Evolutionary conservation across 2,888 invertebrate species (phyloP), one percentile per base, ranked within the genome.

Genomic region (Lordiphosa fenestrarum): DNA sequence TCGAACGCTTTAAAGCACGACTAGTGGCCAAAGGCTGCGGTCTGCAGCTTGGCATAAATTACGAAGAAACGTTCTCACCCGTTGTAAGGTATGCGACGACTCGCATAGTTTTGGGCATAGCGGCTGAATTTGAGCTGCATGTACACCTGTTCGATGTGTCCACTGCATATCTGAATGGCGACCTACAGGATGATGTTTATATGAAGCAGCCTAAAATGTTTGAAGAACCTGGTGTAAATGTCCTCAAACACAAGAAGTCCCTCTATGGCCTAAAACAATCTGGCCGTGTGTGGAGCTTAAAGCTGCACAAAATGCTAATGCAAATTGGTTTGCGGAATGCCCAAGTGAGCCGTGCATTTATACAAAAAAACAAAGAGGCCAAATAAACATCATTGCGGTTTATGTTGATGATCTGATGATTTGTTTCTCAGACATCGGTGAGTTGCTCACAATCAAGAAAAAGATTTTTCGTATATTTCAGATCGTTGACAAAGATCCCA

Each of bases 41-140:
- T 7, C 33, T 33, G 30, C 44, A 44, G 6, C 33, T 30, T 44
- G 44, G n/a, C n/a, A 7, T 30, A 12, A 23, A 44, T 30, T 44
- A 33, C 13, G 23, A 13, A 13, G 33, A 44, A 13, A 44, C 15
- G 7, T 25, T 30, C 12, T 44, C 44, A 7, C 44, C 44, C 7
- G 44, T 25, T 9, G 25, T 41, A 6, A 9, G 41, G 4, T 41
- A 41, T n/a, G 25, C 21, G n/a, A 41, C 41, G 23, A 41, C 23
- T 6, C 21, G 41, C 1, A 19, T 41, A 5, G 5, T 41, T n/a
- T 41, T 25, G 5, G 19, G 19, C 5, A 25, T 49, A n/a, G 53
- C 35, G 3, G 48, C 40, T 25, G 44, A 44, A 33, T 30, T 12
- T 58, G 1, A 67, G 57, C 15, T 65, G 67, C 35, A 65, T 56